phyloP scores from a whole-genome alignment of 2,888 invertebrate species.

The Dascillus cervinus region DNA sequence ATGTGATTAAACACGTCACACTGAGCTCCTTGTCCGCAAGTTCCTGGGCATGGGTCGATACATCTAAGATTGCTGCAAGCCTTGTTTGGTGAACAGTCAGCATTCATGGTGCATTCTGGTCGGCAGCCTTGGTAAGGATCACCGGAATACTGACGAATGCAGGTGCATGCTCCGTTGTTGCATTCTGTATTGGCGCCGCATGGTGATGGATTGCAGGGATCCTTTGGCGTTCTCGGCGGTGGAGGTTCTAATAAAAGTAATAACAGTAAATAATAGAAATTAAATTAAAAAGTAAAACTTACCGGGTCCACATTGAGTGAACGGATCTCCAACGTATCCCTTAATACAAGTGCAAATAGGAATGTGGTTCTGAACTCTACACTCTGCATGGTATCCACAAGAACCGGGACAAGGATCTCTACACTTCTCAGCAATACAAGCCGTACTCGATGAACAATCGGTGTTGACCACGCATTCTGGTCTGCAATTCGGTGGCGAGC shows the following conservation, averaged over 20 bases:
- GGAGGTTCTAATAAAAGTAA: not conserved
- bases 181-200: slow-evolving; percentile 74
- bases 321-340: slow-evolving; percentile 53
- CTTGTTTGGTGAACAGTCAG: slow-evolving; percentile 67
- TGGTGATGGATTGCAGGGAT: slow-evolving; percentile 65
- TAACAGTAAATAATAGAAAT: no score
- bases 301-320: slow-evolving; percentile 42
- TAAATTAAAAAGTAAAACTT: not conserved
- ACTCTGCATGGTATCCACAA: slow-evolving; percentile 49
- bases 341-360: slow-evolving; percentile 53
- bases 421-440: slow-evolving; percentile 67
- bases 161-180: slow-evolving; percentile 61
- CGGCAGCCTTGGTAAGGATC: slow-evolving; percentile 67
- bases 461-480: slow-evolving; percentile 64
- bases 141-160: slow-evolving; percentile 63
- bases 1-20: slow-evolving; percentile 78
- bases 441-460: slow-evolving; percentile 58
- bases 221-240: slow-evolving; percentile 18
- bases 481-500: slow-evolving; percentile 66
- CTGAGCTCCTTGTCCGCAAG: slow-evolving; percentile 70
- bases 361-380: slow-evolving; percentile 52
- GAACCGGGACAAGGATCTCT: slow-evolving; percentile 69
- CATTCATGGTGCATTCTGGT: slow-evolving; percentile 73
- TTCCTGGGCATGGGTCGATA: slow-evolving; percentile 68
- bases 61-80: slow-evolving; percentile 74